phyloP scores from a whole-genome alignment of 2,888 invertebrate species.

The Panorpa germanica region DNA sequence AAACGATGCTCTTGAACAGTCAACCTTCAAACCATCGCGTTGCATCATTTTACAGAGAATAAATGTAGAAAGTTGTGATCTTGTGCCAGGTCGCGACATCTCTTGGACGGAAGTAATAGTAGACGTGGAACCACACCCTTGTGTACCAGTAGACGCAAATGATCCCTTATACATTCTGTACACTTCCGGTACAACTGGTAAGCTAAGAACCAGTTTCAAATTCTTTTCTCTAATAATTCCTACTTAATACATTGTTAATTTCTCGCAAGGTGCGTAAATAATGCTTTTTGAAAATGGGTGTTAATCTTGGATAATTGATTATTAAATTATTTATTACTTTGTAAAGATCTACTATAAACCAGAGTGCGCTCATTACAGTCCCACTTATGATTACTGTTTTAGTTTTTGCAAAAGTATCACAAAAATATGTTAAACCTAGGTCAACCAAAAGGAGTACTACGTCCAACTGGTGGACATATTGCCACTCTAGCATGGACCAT shows the following conservation, averaged over 20 bases:
- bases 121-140: constrained; percentile 47
- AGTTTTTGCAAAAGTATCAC: too few relatives aligned
- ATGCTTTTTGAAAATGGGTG: too few relatives aligned
- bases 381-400: too few relatives aligned
- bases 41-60: constrained; percentile 72
- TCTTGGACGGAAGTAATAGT: constrained; percentile 58
- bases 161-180: constrained; percentile 84
- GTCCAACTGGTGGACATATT: constrained; percentile 78
- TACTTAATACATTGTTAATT: too few relatives aligned
- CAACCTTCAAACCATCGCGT: constrained; percentile 49
- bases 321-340: too few relatives aligned
- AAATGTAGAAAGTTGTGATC: constrained; percentile 38
- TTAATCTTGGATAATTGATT: too few relatives aligned
- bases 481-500: constrained; percentile 73
- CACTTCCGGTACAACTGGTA: constrained; percentile 75
- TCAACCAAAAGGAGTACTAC: constrained; percentile 60
- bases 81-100: constrained; percentile 48
- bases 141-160: constrained; percentile 73
- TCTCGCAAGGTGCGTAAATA: too few relatives aligned
- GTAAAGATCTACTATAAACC: too few relatives aligned
- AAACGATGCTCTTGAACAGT: constrained; percentile 60
- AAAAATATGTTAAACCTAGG: constrained; percentile 24
- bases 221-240: constrained; percentile 1
- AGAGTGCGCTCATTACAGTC: too few relatives aligned
- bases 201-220: constrained; percentile 15